Evolutionary conservation across 2,888 invertebrate genomes (phyloP), one percentile per base, ranked within the genome.

Genomic region (Melipona bicolor): DNA sequence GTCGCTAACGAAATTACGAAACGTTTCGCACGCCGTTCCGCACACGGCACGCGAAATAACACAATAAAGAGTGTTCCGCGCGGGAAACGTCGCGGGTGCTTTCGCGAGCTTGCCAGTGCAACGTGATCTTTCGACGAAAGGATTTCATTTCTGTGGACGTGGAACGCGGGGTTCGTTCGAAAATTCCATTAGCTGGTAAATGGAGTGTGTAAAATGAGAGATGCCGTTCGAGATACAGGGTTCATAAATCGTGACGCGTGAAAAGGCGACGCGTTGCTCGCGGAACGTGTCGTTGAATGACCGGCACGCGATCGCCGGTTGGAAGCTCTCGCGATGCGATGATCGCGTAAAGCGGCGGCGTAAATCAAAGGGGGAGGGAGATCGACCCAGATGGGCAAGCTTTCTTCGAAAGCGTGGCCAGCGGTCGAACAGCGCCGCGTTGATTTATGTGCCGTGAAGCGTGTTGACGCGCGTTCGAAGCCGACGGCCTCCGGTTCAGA

Each of bases 401-500:
- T 67, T 79, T 77, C 79, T 77, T 83, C 65, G 83, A 79, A 83
- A 85, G 83, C 73, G 76, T 78, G 64, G 61, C 59, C 73, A 75
- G 62, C 70, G 21, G 24, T 67, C 56, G 82, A 75, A 77, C 81
- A 74, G 54, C 72, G 82, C 76, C 76, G 74, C 19, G 67, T 72
- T 85, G 85, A 85, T 84, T 85, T 85, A 84, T 81, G 83, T 85
- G 83, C 76, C 85, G 84, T 81, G 84, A 85, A 85, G 81, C 56
- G 76, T 67, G 83, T 84, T 81, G 81, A 83, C 84, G 83, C 79
- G 70, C 65, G 70, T 65, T 64, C 69, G 59, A 49, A 59, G 27
- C 61, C 61, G 70, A 52, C 69, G 56, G 32, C 61, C 71, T 52
- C 13, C 56, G 21, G 56, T 59, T 67, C 71, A 70, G 43, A 80